Base-by-base conservation (phyloP, 2,888 invertebrate genomes). In the Urechis unicinctus region DNA sequence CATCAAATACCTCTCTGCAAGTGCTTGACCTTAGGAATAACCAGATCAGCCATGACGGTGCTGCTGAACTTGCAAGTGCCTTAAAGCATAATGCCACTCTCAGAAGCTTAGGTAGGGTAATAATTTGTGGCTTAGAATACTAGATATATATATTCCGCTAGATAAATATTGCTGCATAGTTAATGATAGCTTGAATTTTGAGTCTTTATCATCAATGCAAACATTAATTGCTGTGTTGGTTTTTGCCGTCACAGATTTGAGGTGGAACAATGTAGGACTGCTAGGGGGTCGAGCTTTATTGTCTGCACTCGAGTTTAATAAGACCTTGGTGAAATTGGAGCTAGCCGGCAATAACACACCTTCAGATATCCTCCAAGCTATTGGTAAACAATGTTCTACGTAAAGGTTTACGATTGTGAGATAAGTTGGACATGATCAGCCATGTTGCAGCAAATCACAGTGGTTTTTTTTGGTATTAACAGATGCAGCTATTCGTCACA, bases 261-360 rank as follows among this genome's bases (percentile, higher is more conserved):
- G 77, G 21, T 78, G 77, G 76, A 78, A 78, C 61, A 77, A 72
- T 60, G 64, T 76, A 52, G 78, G 78, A n/a, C 59, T 78, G 25
- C 59, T 77, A 3, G 78, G 78, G 36, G 76, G 72, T 1, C 64
- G 77, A 50, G 69, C 72, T 13, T 57, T 78, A 41, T 59, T 77
- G 22, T 69, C 69, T 55, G 70, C 72, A 64, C 59, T 78, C 46
- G 68, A 74, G 55, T 66, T 66, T 42, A 78, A 78, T 60, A 72
- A 74, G 60, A 69, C 67, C n/a, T 24, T 78, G 13, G 67, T 66
- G 24, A 65, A 72, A 22, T 62, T 78, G 53, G 74, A 76, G 47
- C 58, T 78, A 45, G 73, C 75, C 29, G 78, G 78, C 45, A 78
- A 78, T 61, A 77, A 77, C 55, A 68, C 74, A n/a, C 77, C 78